phyloP scores from a whole-genome alignment of 2,797 vertebrate genomes.

The Neosalanx taihuensis region DNA sequence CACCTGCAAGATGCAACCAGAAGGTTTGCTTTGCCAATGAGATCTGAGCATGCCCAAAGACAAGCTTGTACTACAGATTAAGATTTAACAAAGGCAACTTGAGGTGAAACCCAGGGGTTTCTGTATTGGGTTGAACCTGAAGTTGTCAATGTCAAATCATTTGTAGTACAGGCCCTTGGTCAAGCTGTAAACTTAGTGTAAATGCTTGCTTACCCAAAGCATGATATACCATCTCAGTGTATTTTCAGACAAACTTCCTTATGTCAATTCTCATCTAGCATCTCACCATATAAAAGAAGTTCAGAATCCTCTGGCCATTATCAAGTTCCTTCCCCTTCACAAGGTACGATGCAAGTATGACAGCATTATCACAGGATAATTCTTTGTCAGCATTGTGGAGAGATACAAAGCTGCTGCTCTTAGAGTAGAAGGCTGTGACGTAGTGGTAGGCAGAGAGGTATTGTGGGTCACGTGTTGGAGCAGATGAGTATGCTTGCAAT shows the following conservation, averaged over 20 bases:
- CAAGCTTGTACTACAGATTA: no score
- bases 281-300: slow-evolving; percentile 79
- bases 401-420: slow-evolving; percentile 78
- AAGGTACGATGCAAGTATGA: slow-evolving; percentile 64
- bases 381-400: slow-evolving; percentile 53
- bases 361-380: slow-evolving; percentile 66
- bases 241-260: no score
- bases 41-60: not conserved
- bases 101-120: no score
- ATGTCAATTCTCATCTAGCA: not conserved
- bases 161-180: no score
- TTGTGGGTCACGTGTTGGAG: not conserved
- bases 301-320: slow-evolving; percentile 44
- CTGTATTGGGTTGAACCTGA: no score
- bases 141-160: no score
- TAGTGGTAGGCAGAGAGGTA: slow-evolving; percentile 41
- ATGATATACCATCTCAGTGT: no score
- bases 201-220: no score
- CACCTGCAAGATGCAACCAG: slow-evolving; percentile 65
- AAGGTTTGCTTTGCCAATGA: no score
- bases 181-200: no score
- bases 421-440: slow-evolving; percentile 72
- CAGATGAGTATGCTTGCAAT: fast-evolving
- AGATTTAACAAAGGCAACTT: no score
- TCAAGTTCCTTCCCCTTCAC: slow-evolving; percentile 70